Conservation (phyloP, 2,888 invertebrate genomes). For the Lepetodrilus schrolli region DNA sequence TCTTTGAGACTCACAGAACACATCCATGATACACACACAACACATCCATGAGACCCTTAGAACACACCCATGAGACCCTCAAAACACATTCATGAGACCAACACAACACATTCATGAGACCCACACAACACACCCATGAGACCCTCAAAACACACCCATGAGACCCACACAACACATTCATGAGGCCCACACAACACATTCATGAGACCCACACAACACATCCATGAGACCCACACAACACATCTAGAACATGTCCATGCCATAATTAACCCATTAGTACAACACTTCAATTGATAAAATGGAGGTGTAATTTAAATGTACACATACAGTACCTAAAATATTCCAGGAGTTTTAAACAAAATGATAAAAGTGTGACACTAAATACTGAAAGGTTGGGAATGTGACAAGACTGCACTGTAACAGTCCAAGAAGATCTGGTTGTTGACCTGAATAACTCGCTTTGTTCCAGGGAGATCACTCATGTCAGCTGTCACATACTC, state of each 20-base stretch:
- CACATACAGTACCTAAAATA: too few relatives aligned
- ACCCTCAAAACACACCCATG: neutral
- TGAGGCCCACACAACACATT: neutral
- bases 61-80: neutral
- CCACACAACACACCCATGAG: neutral
- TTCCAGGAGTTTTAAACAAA: too few relatives aligned
- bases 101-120: too few relatives aligned
- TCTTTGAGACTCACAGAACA: neutral
- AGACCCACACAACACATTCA: neutral
- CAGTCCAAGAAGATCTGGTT: too few relatives aligned
- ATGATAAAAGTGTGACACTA: too few relatives aligned
- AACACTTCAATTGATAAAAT: too few relatives aligned
- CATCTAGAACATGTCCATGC: neutral
- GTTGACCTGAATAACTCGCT: conserved; percentile 57
- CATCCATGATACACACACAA: conserved; percentile 58
- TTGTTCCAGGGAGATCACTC: conserved; percentile 53
- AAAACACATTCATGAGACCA: conserved; percentile 53
- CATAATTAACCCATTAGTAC: neutral
- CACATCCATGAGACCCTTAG: too few relatives aligned
- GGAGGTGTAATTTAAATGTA: too few relatives aligned
- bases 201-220: neutral
- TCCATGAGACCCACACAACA: neutral
- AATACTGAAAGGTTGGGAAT: too few relatives aligned
- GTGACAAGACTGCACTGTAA: too few relatives aligned
- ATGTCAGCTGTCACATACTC: conserved; percentile 63